Percentiles rank a stretch among this genome's conserved stretches.
Evolutionary conservation across 2,888 invertebrate genomes (phyloP).

Genomic region (Cynaeus angustus): DNA sequence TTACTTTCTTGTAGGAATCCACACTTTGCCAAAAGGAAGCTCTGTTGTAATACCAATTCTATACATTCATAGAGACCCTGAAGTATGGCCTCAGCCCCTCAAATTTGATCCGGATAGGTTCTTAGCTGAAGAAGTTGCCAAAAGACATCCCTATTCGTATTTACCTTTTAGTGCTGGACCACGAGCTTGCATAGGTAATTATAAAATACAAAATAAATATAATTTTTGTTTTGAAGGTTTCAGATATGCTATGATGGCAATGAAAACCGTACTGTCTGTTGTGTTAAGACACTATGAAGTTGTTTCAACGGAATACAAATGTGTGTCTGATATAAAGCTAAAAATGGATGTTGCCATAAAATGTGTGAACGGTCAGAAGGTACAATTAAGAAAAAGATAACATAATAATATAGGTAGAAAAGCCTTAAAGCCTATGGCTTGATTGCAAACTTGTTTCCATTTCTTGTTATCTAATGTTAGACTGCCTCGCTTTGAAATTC

Average conservation of each 20-base stretch:
- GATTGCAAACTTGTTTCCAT: too few relatives aligned
- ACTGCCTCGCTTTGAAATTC: too few relatives aligned
- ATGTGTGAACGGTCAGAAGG: background rate
- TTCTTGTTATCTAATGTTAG: too few relatives aligned
- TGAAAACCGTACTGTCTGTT: background rate
- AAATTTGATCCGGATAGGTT: slow-evolving; percentile 12
- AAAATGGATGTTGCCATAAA: background rate
- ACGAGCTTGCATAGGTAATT: background rate
- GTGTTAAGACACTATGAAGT: slow-evolving; percentile 2
- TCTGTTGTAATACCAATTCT: background rate
- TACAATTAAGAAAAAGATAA: background rate
- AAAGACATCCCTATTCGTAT: slow-evolving; percentile 9
- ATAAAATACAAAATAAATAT: too few relatives aligned
- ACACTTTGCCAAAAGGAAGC: background rate
- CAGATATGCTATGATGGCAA: slow-evolving; percentile 1
- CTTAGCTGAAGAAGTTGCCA: background rate
- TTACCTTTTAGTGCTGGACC: slow-evolving; percentile 4
- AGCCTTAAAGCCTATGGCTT: too few relatives aligned
- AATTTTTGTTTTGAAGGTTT: too few relatives aligned
- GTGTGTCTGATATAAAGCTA: background rate
- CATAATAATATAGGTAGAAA: too few relatives aligned
- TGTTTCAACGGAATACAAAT: background rate
- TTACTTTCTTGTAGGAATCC: too few relatives aligned
- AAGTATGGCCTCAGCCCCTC: background rate
- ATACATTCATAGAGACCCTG: background rate